Evolutionary conservation across 2,888 invertebrate species (phyloP), one percentile per base, ranked within the genome.

Genomic region (Scaptomyza reducta): DNA sequence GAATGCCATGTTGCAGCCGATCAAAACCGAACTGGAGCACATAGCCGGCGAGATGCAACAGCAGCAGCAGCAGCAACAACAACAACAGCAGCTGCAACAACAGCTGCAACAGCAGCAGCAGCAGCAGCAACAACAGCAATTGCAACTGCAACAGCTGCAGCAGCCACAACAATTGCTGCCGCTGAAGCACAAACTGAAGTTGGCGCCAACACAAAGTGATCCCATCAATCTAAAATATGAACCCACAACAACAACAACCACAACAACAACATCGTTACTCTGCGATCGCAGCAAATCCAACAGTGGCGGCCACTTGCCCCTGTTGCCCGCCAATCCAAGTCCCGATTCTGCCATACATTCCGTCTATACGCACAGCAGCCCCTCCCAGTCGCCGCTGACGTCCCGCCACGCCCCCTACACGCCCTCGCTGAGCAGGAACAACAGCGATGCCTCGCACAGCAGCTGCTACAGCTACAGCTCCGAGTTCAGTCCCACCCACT

Each of bases 281-380:
- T 94, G 94, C 42, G 94, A 94, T 35, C 93, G 95, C 56, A 92
- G 95, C 82, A 95, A 95, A 77, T 90, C 89, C 11, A 80, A 59
- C 41, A 87, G 89, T 14, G 88, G 89, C 1, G 93, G 94, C 47
- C 92, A 92, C 51, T 79, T 90, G 86, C 92, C 93, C 69, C 94
- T 95, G 45, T 94, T 96, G 47, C 95, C 95, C 77, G 95, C 96
- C 71, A 96, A 96, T 80, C 96, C 97, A 64, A 97, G 96, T 87
- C 97, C 97, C 0, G 97, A 97, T 91, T 96, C 96, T 18, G 97
- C 97, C 74, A 96, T 97, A 76, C 97, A 97, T 92, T 97, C 97
- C 86, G 96, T 96, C 89, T 97, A 97, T 88, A 95, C 95, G 49
- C 94, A 94, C 87, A 94, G 92, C 68, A 97, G 97, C 78, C 97